phyloP scores from a whole-genome alignment of 2,797 vertebrate species.

The Zonotrichia albicollis region DNA sequence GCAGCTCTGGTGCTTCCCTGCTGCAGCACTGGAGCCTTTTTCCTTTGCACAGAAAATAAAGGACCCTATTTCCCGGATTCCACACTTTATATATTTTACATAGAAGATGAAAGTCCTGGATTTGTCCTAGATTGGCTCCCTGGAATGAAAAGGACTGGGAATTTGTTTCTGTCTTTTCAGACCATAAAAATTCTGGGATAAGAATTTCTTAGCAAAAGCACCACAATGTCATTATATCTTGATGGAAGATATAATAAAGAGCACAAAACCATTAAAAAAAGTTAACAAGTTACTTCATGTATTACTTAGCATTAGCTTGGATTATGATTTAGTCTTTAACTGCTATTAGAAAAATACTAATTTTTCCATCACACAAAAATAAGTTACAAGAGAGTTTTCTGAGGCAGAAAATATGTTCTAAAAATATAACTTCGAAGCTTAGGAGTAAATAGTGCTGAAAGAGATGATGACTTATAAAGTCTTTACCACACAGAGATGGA shows the following conservation, averaged over 20 bases:
- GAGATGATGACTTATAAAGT: neutral
- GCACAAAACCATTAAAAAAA: neutral
- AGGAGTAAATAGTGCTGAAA: neutral
- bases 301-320: neutral
- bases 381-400: neutral
- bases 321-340: neutral
- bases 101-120: constrained; percentile 22
- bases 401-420: neutral
- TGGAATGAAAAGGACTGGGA: neutral
- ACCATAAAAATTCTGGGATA: neutral
- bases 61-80: neutral
- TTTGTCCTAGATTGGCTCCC: constrained; percentile 15
- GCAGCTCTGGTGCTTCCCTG: neutral
- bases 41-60: neutral
- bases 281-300: neutral
- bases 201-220: neutral
- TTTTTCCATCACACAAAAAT: neutral
- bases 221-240: neutral
- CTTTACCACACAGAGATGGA: neutral
- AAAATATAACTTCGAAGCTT: neutral
- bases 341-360: neutral
- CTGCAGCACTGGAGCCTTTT: neutral
- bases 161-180: neutral
- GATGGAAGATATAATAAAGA: neutral
- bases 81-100: constrained; percentile 17